Percentiles rank a stretch among this genome's conserved stretches.
phyloP scores from a whole-genome alignment of 2,797 vertebrate genomes.

The Hypotaenidia okinawae region DNA sequence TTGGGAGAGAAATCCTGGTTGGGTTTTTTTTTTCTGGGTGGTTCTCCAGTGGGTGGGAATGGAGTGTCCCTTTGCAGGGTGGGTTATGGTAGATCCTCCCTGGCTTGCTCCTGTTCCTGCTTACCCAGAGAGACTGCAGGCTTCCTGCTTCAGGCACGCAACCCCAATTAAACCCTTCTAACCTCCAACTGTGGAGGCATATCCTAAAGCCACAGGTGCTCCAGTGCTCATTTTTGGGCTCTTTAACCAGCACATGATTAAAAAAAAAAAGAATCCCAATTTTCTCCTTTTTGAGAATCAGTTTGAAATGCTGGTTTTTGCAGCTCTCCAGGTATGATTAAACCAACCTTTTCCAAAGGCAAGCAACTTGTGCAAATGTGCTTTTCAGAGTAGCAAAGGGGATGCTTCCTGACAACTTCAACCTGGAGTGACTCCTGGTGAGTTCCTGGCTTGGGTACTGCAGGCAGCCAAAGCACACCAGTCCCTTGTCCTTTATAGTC shows the following conservation, averaged over 20 bases:
- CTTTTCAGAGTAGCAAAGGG: neutral
- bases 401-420: neutral
- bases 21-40: neutral
- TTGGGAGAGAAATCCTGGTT: neutral
- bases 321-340: neutral
- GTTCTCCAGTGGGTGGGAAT: neutral
- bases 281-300: neutral
- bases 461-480: neutral
- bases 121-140: neutral
- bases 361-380: neutral
- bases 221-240: neutral
- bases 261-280: neutral
- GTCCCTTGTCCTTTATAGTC: neutral
- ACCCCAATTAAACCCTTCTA: neutral
- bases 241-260: neutral
- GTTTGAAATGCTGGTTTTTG: neutral
- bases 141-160: neutral
- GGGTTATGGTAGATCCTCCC: neutral
- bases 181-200: neutral
- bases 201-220: neutral
- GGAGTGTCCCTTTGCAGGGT: neutral
- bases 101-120: neutral
- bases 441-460: neutral
- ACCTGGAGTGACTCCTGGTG: neutral
- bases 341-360: neutral